Evolutionary conservation across 2,888 invertebrate species (phyloP).

Genomic region (Thysanoteuthis rhombus): DNA sequence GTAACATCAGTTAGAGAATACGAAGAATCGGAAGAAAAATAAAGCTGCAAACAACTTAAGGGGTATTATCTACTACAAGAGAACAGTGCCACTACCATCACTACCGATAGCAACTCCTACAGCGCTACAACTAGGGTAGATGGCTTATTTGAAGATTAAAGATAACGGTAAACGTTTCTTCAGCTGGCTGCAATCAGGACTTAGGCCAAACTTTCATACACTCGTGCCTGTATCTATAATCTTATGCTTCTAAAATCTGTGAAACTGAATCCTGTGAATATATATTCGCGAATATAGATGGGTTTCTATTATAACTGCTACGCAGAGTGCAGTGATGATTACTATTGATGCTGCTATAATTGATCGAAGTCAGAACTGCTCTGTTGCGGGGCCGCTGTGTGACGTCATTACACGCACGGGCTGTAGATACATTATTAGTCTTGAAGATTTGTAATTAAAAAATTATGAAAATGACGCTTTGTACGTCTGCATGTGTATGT

Average conservation of each 20-base stretch:
- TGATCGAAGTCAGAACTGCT: neutral
- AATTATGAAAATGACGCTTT: constrained; percentile 54
- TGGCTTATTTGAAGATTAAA: neutral
- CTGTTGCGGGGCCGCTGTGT: constrained; percentile 48
- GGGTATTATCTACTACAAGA: neutral
- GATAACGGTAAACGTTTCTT: neutral
- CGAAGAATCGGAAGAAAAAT: neutral
- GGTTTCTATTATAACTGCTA: neutral
- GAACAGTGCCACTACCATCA: neutral
- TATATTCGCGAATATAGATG: neutral
- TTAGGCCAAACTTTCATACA: neutral
- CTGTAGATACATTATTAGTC: constrained; percentile 56
- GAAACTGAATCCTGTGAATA: neutral
- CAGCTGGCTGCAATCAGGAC: neutral
- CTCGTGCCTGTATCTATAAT: neutral
- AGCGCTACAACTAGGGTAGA: neutral
- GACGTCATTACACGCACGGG: constrained; percentile 62
- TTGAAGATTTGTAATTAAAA: constrained; percentile 52
- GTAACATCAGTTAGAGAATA: neutral
- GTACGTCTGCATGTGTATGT: neutral
- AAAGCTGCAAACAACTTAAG: neutral
- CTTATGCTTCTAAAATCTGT: neutral
- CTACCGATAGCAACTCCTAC: neutral
- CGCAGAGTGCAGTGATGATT: neutral
- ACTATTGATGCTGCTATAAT: neutral